These are phyloP conservation scores for Dicranocentrus wangi DNA, from an alignment of 2,888 invertebrate genomes.

Conservation along the genomic window DNA sequence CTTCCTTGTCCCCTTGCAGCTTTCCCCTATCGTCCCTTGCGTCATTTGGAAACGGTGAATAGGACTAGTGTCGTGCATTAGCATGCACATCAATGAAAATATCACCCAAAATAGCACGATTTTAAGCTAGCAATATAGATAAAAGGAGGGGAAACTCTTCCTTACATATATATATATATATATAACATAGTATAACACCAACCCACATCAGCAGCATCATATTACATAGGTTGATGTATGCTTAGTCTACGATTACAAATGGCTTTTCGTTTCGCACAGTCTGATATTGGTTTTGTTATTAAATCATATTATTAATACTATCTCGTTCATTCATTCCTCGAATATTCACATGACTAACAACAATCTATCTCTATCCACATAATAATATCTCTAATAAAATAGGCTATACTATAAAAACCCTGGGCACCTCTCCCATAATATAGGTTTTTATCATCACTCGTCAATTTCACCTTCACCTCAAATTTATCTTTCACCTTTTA, in stretches of 20 bases:
- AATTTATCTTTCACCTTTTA: too few relatives aligned
- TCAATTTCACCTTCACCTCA: too few relatives aligned
- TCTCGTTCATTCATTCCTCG: not conserved
- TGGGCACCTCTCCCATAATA: too few relatives aligned
- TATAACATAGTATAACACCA: too few relatives aligned
- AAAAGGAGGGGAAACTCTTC: not conserved
- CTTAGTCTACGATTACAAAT: not conserved
- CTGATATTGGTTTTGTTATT: conserved; percentile 6
- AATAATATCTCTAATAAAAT: too few relatives aligned
- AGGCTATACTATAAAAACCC: too few relatives aligned
- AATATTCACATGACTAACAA: not conserved
- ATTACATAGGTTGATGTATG: not conserved
- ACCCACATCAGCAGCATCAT: not conserved
- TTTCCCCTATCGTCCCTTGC: conserved; percentile 13
- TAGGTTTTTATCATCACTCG: too few relatives aligned
- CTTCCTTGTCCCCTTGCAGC: conserved; percentile 5
- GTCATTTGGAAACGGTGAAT: conserved; percentile 36
- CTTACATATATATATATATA: conserved; percentile 1
- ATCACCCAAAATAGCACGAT: conserved; percentile 18
- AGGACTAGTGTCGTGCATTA: conserved; percentile 46
- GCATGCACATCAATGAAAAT: conserved; percentile 42
- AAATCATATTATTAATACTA: not conserved
- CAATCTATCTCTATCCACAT: too few relatives aligned
- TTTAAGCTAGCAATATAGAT: conserved; percentile 19
- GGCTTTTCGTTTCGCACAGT: conserved; percentile 5